Evolutionary conservation across 2,888 invertebrate genomes (phyloP).

Genomic region (Busseola fusca): DNA sequence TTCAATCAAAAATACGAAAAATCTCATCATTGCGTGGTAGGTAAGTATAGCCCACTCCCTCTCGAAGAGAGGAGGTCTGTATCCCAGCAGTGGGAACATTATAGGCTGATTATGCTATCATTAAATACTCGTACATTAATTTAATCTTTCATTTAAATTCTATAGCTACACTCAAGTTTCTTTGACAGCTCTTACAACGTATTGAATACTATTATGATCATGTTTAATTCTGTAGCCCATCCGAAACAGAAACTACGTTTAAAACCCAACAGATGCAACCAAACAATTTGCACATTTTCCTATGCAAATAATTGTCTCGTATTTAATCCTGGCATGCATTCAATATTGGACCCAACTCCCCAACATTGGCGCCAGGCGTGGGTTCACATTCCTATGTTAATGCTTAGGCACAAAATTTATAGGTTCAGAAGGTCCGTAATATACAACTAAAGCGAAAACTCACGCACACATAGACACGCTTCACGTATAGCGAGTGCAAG

Average conservation of each 20-base stretch:
- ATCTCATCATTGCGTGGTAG: too few species aligned
- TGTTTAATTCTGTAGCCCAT: constrained; percentile 31
- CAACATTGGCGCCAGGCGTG: constrained; percentile 50
- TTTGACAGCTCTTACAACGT: constrained; percentile 21
- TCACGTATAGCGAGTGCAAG: neutral
- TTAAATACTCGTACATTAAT: too few species aligned
- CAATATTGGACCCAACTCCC: constrained; percentile 34
- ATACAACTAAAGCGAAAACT: neutral
- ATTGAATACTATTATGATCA: constrained; percentile 7
- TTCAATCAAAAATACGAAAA: too few species aligned
- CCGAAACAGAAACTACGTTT: constrained; percentile 32
- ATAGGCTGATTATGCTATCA: too few species aligned
- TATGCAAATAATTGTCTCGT: constrained; percentile 48
- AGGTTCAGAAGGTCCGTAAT: neutral
- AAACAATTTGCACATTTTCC: constrained; percentile 53
- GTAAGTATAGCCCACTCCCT: too few species aligned
- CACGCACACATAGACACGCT: neutral
- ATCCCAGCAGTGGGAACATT: too few species aligned
- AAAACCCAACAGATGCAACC: constrained; percentile 26
- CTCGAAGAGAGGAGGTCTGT: too few species aligned
- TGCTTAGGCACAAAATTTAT: constrained; percentile 15
- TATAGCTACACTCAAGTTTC: neutral
- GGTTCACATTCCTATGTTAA: constrained; percentile 59
- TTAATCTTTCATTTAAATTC: too few species aligned
- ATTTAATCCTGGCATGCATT: constrained; percentile 42